These are phyloP conservation scores for Agelastica alni DNA, from an alignment of 2,888 invertebrate species.

Conservation along the genomic window DNA sequence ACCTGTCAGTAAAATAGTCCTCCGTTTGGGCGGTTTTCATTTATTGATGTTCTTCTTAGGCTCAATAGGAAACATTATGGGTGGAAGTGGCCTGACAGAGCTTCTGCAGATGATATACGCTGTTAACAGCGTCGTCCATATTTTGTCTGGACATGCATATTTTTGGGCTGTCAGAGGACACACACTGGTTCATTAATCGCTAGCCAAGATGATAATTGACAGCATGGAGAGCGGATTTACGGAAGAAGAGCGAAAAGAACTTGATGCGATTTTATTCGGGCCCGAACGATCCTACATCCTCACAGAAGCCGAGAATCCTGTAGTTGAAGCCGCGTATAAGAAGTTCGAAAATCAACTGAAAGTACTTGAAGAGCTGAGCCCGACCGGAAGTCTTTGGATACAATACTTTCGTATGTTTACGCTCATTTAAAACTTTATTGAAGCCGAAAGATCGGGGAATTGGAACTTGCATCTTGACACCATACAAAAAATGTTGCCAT, in stretches of 20 bases:
- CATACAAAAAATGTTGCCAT: background rate
- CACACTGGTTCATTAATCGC: background rate
- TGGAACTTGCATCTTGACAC: slow-evolving; percentile 6
- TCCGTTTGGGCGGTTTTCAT: slow-evolving; percentile 51
- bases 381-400: slow-evolving; percentile 23
- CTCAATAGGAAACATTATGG: slow-evolving; percentile 38
- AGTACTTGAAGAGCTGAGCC: background rate
- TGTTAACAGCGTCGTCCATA: slow-evolving; percentile 45
- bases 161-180: slow-evolving; percentile 40
- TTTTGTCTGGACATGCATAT: slow-evolving; percentile 45
- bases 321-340: too few relatives aligned
- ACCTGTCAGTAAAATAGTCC: slow-evolving; percentile 27
- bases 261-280: too few relatives aligned
- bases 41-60: slow-evolving; percentile 41
- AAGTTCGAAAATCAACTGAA: too few relatives aligned
- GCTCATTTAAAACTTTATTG: slow-evolving; percentile 27
- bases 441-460: slow-evolving; percentile 28
- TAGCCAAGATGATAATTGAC: slow-evolving; percentile 1
- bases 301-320: too few relatives aligned
- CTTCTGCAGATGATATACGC: slow-evolving; percentile 36
- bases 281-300: too few relatives aligned
- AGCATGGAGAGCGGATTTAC: too few relatives aligned
- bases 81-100: slow-evolving; percentile 37
- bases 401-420: slow-evolving; percentile 32
- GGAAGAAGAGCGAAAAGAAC: too few relatives aligned